Evolutionary conservation across 1,140 invertebrate species (phyloP).

Genomic region (Drosophila sp.): DNA sequence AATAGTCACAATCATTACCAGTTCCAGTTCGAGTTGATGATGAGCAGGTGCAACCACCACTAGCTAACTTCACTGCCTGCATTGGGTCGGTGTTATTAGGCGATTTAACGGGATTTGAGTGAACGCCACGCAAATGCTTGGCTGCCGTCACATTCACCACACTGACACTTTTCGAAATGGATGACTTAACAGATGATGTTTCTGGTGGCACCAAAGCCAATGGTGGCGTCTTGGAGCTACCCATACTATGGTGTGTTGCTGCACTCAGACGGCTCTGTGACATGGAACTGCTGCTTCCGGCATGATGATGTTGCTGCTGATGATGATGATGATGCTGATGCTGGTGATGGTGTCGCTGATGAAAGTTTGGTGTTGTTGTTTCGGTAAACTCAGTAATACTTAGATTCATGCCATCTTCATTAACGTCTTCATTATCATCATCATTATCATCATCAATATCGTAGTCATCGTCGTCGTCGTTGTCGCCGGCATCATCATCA

Average conservation of each 20-base stretch:
- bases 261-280: constrained; percentile 27
- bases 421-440: constrained; percentile 42
- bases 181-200: constrained; percentile 83
- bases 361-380: constrained; percentile 1
- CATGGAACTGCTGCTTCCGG: constrained; percentile 22
- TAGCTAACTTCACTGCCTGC: neutral
- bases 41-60: constrained; percentile 50
- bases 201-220: constrained; percentile 84
- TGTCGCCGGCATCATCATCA: constrained; percentile 6
- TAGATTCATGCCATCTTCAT: constrained; percentile 42
- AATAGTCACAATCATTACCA: constrained; percentile 47
- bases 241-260: constrained; percentile 33
- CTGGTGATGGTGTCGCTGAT: constrained; percentile 21
- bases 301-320: constrained; percentile 18
- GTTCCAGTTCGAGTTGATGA: constrained; percentile 15
- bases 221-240: constrained; percentile 67
- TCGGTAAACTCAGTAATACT: constrained; percentile 37
- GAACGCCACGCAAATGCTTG: constrained; percentile 64
- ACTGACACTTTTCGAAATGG: constrained; percentile 84
- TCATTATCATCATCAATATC: constrained; percentile 52
- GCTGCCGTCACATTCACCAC: constrained; percentile 75
- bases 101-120: constrained; percentile 39
- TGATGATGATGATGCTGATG: constrained; percentile 30
- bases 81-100: constrained; percentile 24
- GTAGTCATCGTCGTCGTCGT: constrained; percentile 50